Evolutionary conservation across 1,140 invertebrate genomes (phyloP), one percentile per base, ranked within the genome.

Genomic region (Leptopilina clavipes): DNA sequence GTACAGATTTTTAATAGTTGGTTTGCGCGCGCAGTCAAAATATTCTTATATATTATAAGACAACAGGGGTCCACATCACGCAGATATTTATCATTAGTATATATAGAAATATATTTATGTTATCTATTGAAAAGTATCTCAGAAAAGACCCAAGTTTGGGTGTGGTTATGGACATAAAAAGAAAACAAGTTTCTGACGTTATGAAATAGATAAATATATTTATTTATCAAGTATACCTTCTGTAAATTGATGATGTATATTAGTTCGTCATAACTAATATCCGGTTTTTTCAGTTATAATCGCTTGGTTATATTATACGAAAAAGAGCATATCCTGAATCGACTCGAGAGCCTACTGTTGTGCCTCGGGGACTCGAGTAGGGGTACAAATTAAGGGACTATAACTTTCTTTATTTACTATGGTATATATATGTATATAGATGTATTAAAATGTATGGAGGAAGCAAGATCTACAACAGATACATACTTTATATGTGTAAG

Each of bases 201-300:
- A 78, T 70, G 73, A 59, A 56, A 74, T 76, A 77, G 73, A 77
- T 43, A 70, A 25, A 44, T 79, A 72, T 76, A 70, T 70, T 56
- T 71, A 81, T 78, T 43, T 74, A 45, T 70, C 44, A 76, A 78
- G 76, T 77, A 12, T 79, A 40, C 37, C 74, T 77, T 75, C 76
- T 75, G 71, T 74, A 76, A 71, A 72, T 59, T 71, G 76, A 71
- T 76, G 74, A 78, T 78, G 75, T 78, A n/a, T n/a, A n/a, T n/a
- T n/a, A 78, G 76, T 79, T 82, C 83, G 81, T 82, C 82, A 88
- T 89, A 90, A 90, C 86, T 90, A 88, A 86, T 90, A 89, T 90
- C 88, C 88, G 88, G 89, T 87, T 89, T 90, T 89, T 89, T 90
- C 85, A 85, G 87, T 89, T 87, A 90, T 90, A 89, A 89, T 89